Conservation (phyloP, 1,140 invertebrate genomes). For the Leucophenga varia region DNA sequence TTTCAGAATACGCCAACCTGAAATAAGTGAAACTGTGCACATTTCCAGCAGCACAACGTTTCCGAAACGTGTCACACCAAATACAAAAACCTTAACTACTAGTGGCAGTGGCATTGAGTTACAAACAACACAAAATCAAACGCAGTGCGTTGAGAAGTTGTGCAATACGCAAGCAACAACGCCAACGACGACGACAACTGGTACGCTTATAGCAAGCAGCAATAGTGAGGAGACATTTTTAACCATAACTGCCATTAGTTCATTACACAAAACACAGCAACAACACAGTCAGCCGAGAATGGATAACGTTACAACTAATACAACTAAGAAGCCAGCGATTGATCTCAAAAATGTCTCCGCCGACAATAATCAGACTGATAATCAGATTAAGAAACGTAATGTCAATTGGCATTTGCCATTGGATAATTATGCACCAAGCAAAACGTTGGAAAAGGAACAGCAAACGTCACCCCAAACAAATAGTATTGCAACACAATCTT, state of each 20-base stretch:
- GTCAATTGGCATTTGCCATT: conserved; percentile 54
- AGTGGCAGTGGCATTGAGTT: conserved; percentile 7
- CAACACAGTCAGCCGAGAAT: not conserved
- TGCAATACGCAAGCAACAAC: conserved; percentile 5
- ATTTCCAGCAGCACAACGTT: conserved; percentile 18
- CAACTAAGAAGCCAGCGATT: conserved; percentile 6
- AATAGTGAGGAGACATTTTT: conserved; percentile 28
- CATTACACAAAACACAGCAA: conserved; percentile 8
- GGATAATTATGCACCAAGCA: conserved; percentile 40
- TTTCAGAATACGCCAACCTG: conserved; percentile 27
- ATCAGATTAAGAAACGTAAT: conserved; percentile 47
- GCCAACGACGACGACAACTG: conserved; percentile 2
- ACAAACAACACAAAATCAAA: too few relatives aligned
- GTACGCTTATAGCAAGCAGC: conserved; percentile 6
- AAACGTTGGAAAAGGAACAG: conserved; percentile 16
- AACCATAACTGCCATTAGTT: conserved; percentile 30
- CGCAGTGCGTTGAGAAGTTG: too few relatives aligned
- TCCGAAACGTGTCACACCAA: not conserved
- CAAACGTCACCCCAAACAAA: conserved; percentile 18
- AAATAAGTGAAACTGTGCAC: conserved; percentile 21
- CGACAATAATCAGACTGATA: conserved; percentile 18
- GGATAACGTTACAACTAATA: not conserved
- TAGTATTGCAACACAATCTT: conserved; percentile 5
- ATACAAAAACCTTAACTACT: too few relatives aligned
- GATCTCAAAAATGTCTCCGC: conserved; percentile 8